Base-by-base conservation (phyloP, 2,888 invertebrate genomes). In the Fragum fragum region DNA sequence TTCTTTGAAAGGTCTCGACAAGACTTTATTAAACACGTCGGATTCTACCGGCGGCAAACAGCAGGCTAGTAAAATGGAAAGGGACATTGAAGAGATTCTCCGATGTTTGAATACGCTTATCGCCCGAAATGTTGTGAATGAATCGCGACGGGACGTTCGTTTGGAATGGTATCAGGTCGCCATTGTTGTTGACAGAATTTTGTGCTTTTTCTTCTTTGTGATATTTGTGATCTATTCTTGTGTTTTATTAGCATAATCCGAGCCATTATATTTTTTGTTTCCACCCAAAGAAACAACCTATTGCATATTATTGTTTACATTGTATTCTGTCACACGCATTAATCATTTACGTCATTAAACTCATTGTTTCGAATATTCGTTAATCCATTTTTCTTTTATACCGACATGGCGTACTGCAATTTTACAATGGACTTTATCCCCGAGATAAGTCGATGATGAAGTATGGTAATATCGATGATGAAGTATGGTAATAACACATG, bases 101-200 rank as follows among this genome's bases (percentile, higher is more conserved):
- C 81, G 89, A 53, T 88, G 90, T 71, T 81, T 92, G 32, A 90
- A 89, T 59, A 69, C 85, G 5, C 74, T 92, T 53, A 87, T 89
- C 21, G 79, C 88, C 32, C 83, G 90, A n/a, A 81, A 77, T 18
- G 79, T 76, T 42, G 86, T 87, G 11, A 66, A 73, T n/a, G 90
- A 90, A 57, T 85, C 88, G 7, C 76, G 89, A 28, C 73, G 82
- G 26, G 91, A 91, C 29, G 85, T 89, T 36, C 73, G 86, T 26
- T 88, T 85, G 42, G 93, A 93, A 74, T 93, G 93, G 93, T 90
- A 90, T 52, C 91, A 91, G 83, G 91, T 92, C 55, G 92, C 91
- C 1, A 81, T 93, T 6, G 95, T 95, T 16, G 73, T 93, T 32
- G 93, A 93, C 81, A 82, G 93, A 52, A 81, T 93, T 9, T 78